phyloP scores from a whole-genome alignment of 1,140 invertebrate genomes.

The Drosophila ananassae region DNA sequence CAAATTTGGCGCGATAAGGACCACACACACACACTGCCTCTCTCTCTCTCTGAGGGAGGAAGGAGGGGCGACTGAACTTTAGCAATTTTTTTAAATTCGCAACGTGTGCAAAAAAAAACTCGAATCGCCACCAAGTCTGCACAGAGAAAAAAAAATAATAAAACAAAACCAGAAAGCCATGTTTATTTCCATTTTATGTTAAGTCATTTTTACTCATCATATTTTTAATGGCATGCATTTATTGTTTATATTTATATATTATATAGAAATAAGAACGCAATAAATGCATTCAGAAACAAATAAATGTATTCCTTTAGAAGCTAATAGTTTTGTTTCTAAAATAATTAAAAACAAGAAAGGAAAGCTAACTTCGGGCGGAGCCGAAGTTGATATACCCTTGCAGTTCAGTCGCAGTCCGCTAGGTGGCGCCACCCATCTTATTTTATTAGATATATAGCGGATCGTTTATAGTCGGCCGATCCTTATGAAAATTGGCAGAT shows the following conservation, averaged over 20 bases:
- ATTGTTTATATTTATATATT: background rate
- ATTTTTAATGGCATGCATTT: background rate
- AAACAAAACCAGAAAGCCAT: background rate
- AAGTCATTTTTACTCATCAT: background rate
- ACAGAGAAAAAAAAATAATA: conserved; percentile 9
- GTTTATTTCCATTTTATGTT: background rate
- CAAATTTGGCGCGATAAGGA: conserved; percentile 61
- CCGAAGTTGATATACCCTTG: too few species aligned
- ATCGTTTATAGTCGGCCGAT: too few species aligned
- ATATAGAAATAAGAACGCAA: background rate
- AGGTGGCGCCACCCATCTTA: too few species aligned
- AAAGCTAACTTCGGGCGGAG: too few species aligned
- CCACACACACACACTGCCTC: conserved; percentile 64
- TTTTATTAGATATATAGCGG: too few species aligned
- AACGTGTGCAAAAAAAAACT: conserved; percentile 65
- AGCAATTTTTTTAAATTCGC: conserved; percentile 21
- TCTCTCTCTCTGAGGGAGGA: background rate
- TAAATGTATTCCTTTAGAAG: too few species aligned
- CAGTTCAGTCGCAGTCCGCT: too few species aligned
- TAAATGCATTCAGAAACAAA: background rate
- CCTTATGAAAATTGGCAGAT: too few species aligned
- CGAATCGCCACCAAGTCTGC: conserved; percentile 24
- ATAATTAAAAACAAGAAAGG: too few species aligned
- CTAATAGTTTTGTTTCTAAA: too few species aligned
- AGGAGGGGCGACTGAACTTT: conserved; percentile 5